A percentile compares a stretch with the other conserved stretches of the same genome.
These are phyloP conservation scores for Wasmannia auropunctata DNA, from an alignment of 1,140 invertebrate species.

Conservation along the genomic window DNA sequence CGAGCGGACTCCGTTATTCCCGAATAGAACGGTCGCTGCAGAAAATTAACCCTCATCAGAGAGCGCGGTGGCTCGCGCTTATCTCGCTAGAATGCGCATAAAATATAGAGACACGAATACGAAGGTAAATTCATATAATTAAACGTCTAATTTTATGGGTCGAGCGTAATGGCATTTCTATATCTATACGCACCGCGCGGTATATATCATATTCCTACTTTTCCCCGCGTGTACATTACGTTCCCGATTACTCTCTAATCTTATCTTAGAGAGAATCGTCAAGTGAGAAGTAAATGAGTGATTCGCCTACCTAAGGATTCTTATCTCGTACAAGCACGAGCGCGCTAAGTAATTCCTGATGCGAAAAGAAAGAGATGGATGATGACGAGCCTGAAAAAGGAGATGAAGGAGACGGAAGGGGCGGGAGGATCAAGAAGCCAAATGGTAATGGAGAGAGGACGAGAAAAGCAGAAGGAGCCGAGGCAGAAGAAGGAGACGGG, in stretches of 20 bases:
- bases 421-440: slow-evolving; percentile 38
- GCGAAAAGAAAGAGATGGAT: neutral
- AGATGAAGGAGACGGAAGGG: slow-evolving; percentile 23
- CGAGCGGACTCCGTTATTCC: slow-evolving; percentile 25
- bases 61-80: neutral
- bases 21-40: slow-evolving; percentile 31
- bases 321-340: slow-evolving; percentile 13
- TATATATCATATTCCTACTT: slow-evolving; percentile 24
- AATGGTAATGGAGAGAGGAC: slow-evolving; percentile 22
- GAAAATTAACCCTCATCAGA: slow-evolving; percentile 52
- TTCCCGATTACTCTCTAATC: neutral
- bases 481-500: neutral
- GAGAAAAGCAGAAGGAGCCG: neutral
- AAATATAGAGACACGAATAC: slow-evolving; percentile 17
- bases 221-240: neutral
- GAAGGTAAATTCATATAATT: slow-evolving; percentile 31
- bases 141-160: slow-evolving; percentile 16
- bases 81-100: slow-evolving; percentile 43
- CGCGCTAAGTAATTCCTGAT: slow-evolving; percentile 34
- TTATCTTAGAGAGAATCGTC: neutral
- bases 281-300: neutral
- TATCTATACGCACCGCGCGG: neutral
- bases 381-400: neutral
- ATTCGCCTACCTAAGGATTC: neutral
- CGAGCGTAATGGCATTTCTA: neutral